Conservation (phyloP, 2,888 invertebrate genomes). For the Phorcus lineatus region DNA sequence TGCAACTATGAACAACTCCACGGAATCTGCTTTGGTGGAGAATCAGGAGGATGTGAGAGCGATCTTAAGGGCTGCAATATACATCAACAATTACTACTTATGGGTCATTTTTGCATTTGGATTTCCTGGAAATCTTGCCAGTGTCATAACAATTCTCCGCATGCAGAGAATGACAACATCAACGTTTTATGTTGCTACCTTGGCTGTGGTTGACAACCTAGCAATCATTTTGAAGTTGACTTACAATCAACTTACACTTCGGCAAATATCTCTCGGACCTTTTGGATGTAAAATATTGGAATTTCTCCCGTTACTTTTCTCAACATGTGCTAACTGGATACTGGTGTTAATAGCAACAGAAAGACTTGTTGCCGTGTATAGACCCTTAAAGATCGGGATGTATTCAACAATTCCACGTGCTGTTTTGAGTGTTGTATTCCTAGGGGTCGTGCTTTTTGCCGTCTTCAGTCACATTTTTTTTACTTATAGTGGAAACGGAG, state of each 20-base stretch:
- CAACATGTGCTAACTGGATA: constrained; percentile 26
- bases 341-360: constrained; percentile 28
- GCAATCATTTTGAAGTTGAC: constrained; percentile 16
- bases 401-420: constrained; percentile 17
- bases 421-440: neutral
- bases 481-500: neutral
- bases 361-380: constrained; percentile 24
- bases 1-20: constrained; percentile 15
- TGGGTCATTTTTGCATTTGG: constrained; percentile 27
- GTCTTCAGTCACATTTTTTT: constrained; percentile 18
- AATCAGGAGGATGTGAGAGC: neutral
- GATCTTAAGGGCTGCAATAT: neutral
- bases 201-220: constrained; percentile 25
- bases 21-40: neutral
- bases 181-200: constrained; percentile 19
- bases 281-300: constrained; percentile 19
- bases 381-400: neutral
- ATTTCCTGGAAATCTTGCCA: constrained; percentile 29
- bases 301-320: constrained; percentile 9
- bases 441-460: neutral
- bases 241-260: constrained; percentile 11
- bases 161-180: constrained; percentile 23
- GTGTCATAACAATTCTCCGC: constrained; percentile 19
- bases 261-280: neutral
- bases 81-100: constrained; percentile 29